phyloP scores from a whole-genome alignment of 2,113 vertebrate species.

The western clawed frog (Xenopus tropicalis) region UCB_Xtro_10.0 CM004448.2:67250501-67251000 shows the following conservation, averaged over 20 bases:
- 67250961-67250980: too few relatives aligned
- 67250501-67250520: background rate
- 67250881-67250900: too few relatives aligned
- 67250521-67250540: slow-evolving; percentile 6
- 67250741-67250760: slow-evolving; percentile 12
- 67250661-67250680: slow-evolving; percentile 40
- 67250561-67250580: slow-evolving; percentile 40
- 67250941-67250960: too few relatives aligned
- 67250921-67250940: too few relatives aligned
- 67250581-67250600: slow-evolving; percentile 30
- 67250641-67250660: slow-evolving; percentile 44
- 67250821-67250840: too few relatives aligned
- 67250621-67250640: slow-evolving; percentile 40
- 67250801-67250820: too few relatives aligned
- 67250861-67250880: too few relatives aligned
- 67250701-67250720: slow-evolving; percentile 30
- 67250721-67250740: slow-evolving; percentile 25
- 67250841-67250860: too few relatives aligned
- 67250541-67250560: slow-evolving; percentile 33
- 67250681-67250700: slow-evolving; percentile 43
- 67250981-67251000: too few relatives aligned
- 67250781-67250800: too few relatives aligned
- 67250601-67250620: slow-evolving; percentile 35
- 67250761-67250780: slow-evolving; percentile 14
- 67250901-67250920: too few relatives aligned